Base-by-base conservation (phyloP, 2,888 invertebrate genomes). In the Rhyacophila evoluta region DNA sequence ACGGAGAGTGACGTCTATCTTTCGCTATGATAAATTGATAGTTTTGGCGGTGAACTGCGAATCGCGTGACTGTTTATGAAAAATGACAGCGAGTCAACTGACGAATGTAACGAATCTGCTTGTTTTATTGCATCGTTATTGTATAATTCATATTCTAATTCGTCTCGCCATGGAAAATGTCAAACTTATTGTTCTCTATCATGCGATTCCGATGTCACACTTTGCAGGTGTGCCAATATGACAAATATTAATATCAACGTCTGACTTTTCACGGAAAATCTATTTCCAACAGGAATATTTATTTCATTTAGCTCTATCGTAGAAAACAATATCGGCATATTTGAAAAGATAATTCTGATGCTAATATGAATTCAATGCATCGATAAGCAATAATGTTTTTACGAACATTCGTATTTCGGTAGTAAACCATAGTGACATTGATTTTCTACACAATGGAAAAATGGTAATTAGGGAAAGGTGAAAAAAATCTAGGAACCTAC, bases 171-270 rank as follows among this genome's bases (percentile, higher is more conserved):
- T 8, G 68, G 68, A 27, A 28, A 25, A n/a, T 28, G 8, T 28
- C 68, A 10, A 69, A 8, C 15, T 69, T 69, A 69, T 69, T 69
- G 69, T 69, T 69, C 28, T 69, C 28, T 8, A 69, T 69, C 69
- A 69, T 69, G 69, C 69, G 29, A 69, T 69, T 69, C 28, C 15
- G n/a, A 29, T 69, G 69, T 33, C 15, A 41, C 41, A 41, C 15
- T 41, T 15, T 41, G 55, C 55, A 55, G 55, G 55, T 55, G 55
- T 19, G 55, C 55, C 55, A 55, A 55, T 55, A 12, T 55, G 55
- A 55, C 55, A 55, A 55, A 19, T 55, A 19, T 19, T 2, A 55
- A 55, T 19, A 55, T 55, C 19, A 19, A 19, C 55, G 55, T 25
- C 55, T 19, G 55, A 55, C 55, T 19, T 55, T 55, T 55, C 55